Conservation (phyloP, 2,113 vertebrate genomes). For the Archocentrus centrarchus region DNA sequence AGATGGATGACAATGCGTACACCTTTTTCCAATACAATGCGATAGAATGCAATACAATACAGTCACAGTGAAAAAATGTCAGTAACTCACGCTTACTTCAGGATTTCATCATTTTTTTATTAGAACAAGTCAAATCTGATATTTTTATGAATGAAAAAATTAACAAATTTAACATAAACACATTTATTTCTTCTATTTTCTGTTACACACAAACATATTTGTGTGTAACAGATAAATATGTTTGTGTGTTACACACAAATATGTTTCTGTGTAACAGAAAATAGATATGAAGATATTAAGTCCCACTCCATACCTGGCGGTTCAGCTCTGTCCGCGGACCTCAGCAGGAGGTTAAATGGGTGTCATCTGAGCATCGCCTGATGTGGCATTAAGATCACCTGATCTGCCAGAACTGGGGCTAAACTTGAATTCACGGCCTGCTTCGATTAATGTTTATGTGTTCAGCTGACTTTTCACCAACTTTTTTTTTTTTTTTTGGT, state of each 20-base stretch:
- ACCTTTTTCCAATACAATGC: too few species aligned
- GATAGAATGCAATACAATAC: too few species aligned
- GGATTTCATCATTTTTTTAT: too few species aligned
- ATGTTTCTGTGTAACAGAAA: background rate
- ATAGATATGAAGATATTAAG: background rate
- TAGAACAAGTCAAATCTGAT: background rate
- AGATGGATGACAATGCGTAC: too few species aligned
- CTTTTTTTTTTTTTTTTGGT: background rate
- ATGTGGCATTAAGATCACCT: background rate
- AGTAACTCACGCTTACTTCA: too few species aligned
- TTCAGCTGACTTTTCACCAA: too few species aligned
- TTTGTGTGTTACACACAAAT: background rate
- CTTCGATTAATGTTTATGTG: accelerated
- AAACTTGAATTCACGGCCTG: background rate
- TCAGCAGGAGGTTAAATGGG: background rate
- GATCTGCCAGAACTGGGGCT: background rate
- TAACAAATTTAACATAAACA: background rate
- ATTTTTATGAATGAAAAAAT: background rate
- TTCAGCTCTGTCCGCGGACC: background rate
- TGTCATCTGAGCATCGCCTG: accelerated
- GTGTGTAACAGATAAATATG: background rate
- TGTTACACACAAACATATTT: background rate
- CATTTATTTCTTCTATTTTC: background rate
- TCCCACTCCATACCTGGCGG: background rate
- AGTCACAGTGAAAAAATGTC: too few species aligned